phyloP scores from a whole-genome alignment of 2,797 vertebrate genomes.

The Gymnopithys bicolor region DNA sequence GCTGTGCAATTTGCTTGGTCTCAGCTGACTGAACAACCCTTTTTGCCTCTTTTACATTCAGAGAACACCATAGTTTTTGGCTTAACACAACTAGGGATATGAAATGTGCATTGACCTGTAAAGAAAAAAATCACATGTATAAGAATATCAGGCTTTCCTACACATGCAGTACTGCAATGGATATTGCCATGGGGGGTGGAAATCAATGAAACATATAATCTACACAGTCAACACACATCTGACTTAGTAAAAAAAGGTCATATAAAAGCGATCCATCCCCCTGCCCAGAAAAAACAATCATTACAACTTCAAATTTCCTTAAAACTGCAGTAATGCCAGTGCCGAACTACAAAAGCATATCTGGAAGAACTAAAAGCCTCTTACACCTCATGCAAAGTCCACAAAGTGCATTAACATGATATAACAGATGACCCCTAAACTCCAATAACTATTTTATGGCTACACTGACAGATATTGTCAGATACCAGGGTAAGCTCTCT shows the following conservation, averaged over 20 bases:
- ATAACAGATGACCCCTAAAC: background rate
- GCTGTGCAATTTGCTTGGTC: background rate
- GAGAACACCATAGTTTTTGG: background rate
- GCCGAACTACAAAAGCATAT: background rate
- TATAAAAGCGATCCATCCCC: background rate
- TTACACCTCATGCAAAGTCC: background rate
- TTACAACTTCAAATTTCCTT: background rate
- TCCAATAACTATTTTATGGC: background rate
- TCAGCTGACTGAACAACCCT: background rate
- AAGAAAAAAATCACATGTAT: background rate
- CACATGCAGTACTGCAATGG: background rate
- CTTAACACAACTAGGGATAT: background rate
- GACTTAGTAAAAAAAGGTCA: background rate
- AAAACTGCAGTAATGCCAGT: background rate
- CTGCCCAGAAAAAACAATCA: background rate
- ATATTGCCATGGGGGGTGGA: background rate
- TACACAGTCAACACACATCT: background rate
- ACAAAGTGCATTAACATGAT: background rate
- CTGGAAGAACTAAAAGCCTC: background rate
- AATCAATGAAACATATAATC: background rate
- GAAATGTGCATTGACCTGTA: constrained; percentile 13
- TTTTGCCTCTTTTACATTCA: background rate
- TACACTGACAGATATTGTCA: background rate
- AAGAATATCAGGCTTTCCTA: background rate
- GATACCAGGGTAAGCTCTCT: background rate